Base-by-base conservation (phyloP, 2,888 invertebrate species). In the Branchellion lobata region DNA sequence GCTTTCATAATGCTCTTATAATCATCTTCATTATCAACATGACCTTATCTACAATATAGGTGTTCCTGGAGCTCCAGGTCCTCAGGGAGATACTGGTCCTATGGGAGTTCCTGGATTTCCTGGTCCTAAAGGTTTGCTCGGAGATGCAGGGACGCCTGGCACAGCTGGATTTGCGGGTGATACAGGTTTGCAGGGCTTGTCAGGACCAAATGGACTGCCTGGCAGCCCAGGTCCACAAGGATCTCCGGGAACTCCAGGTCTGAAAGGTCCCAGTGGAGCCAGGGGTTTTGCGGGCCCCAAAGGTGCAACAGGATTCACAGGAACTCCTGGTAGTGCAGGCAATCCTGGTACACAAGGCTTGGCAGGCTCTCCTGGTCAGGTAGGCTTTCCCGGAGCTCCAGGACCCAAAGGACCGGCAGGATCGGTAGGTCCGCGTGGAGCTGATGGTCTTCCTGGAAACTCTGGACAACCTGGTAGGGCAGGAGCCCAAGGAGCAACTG, bases 381-480 rank as follows among this genome's bases (percentile, higher is more conserved):
- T 85, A 27, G 88, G 88, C 51, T 81, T 82, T 34, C 88, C 88
- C 85, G 94, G 94, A 11, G 11, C 71, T 21, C 76, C 40, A 71
- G 83, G 83, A 53, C 47, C 53, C 11, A 40, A 24, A 29, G 82
- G 83, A 53, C 69, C 79, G 27, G 14, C 33, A 21, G 82, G 83
- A 69, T 73, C 77, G 14, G 27, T 74, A 31, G 82, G 83, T 34
- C 33, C 68, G 53, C 14, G 68, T 75, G 80, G 80, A n/a, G 31
- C 47, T 29, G 33, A 29, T 53, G 80, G 80, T 8, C 31, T 65
- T 34, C 57, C 47, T 72, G 80, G 80, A 24, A 47, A 61, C 24
- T 34, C 76, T 61, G 80, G 80, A 40, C 34, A 69, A 36, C 47
- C 18, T 36, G 82, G 82, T 47, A 5, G 34, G 18, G 36, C 24